Base-by-base conservation (phyloP, 2,113 vertebrate species). In the Candoia aspera region DNA sequence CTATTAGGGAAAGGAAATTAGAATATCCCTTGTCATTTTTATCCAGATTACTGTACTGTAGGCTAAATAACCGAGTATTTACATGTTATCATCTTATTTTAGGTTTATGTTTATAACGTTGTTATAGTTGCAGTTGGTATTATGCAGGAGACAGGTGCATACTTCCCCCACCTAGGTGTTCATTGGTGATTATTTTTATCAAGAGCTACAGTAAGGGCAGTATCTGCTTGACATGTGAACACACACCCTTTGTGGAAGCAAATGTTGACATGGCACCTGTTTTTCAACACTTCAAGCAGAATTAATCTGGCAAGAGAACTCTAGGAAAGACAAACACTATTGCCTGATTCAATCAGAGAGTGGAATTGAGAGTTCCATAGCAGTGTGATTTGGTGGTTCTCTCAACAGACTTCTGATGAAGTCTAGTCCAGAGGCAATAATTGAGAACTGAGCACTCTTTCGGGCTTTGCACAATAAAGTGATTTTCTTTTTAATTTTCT, bases 11-110 rank as follows among this genome's bases (percentile, higher is more conserved):
- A 96, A 94, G 93, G 96, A 97, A 92, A 96, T 95, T 94, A 94
- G 97, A 97, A 95, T 96, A 96, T 96, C 97, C 97, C 95, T 96
- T 96, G 94, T 96, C 97, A 91, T 97, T 97, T 98, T 97, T 97
- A 98, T 99, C 98, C 97, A 98, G 97, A 99, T 98, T 98, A 98
- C 98, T 98, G 98, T 99, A 98, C 98, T 98, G 98, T 98, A 98
- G 98, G 97, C 98, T 98, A 98, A 92, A 98, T 97, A 97, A 98
- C 97, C 97, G 98, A 98, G 98, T 98, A 98, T 98, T 98, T 98
- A 98, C 98, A 98, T 97, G 98, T 97, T 98, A 98, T 98, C 98
- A 98, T 98, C 97, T 98, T 98, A 97, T 97, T 97, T 98, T 98
- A 98, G 98, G 98, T 98, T 98, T 97, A 97, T 98, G 97, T 98